Base-by-base conservation (phyloP, 2,797 vertebrate species). In the Sorex maritimensis region DNA sequence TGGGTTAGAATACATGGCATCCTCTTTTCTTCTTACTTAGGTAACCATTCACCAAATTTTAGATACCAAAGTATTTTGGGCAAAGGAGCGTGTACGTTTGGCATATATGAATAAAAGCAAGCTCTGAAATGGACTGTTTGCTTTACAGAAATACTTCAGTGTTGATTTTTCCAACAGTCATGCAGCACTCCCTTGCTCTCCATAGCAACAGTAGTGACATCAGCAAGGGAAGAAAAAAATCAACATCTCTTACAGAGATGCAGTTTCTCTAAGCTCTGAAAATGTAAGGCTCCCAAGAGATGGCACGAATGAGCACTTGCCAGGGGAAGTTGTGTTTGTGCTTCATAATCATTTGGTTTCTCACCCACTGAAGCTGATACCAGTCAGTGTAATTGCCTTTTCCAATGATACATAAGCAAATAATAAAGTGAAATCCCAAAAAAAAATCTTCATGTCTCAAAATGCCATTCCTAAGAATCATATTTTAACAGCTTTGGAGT, bases 131-230 rank as follows among this genome's bases (percentile, higher is more conserved):
- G 55, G 91, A 88, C 28, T 84, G 86, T 89, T 96, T 96, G 95
- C 88, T 95, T 92, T 44, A 91, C 96, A 93, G 93, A 95, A 94
- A 98, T 95, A 98, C 92, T 87, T 98, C 98, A 98, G 83, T 75
- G 93, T 97, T 97, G 97, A 97, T 96, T 97, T 98, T 97, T 97
- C 95, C 94, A 94, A 88, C 87, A 94, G 96, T 97, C 92, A 96
- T 55, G 94, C 65, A 93, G 94, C 94, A 97, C 96, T 98, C 96
- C 96, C 97, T 98, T 97, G 96, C 96, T 98, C 98, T 97, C 98
- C 98, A 98, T 98, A 97, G 98, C 98, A 99, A 99, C 98, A 97
- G 85, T 88, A 97, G 98, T 93, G 97, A 97, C 93, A 97, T 95
- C 93, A 98, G 65, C 52, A 86, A 78, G 78, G 78, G 65, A 81